Conservation (phyloP, 2,113 vertebrate genomes). For the Acrocephalus kingi region DNA sequence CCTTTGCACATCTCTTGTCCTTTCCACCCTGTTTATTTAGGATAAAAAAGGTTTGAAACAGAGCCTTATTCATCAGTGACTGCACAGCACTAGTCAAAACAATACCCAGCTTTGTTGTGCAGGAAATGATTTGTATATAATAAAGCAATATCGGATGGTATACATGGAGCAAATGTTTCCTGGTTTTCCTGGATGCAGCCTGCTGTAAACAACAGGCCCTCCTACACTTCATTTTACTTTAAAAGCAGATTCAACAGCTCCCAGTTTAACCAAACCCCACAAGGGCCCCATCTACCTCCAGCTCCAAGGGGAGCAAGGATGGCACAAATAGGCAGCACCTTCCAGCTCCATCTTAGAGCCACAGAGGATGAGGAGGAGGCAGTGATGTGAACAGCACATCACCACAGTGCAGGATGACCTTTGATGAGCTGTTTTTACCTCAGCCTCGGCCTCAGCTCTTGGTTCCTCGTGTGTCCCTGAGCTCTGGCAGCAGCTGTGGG, state of each 20-base stretch:
- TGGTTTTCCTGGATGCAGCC: background rate
- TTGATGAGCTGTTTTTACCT: background rate
- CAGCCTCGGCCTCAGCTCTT: background rate
- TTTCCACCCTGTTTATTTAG: background rate
- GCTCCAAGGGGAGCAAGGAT: background rate
- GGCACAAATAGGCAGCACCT: background rate
- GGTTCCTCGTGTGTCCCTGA: background rate
- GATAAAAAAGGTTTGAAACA: background rate
- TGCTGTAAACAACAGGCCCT: background rate
- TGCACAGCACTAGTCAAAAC: background rate
- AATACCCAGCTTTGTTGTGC: rapidly evolving
- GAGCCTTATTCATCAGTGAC: background rate
- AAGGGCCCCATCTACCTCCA: background rate
- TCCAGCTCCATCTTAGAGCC: background rate
- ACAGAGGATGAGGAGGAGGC: background rate
- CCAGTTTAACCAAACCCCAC: background rate
- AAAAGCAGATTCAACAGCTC: background rate
- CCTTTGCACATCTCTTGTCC: background rate
- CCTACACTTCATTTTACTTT: background rate
- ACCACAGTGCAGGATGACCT: rapidly evolving
- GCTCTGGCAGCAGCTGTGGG: background rate
- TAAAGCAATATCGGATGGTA: background rate
- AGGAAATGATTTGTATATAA: background rate
- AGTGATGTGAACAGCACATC: rapidly evolving
- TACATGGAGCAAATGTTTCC: background rate